Base-by-base conservation (phyloP, 2,113 vertebrate genomes). In the Pipa parva region DNA sequence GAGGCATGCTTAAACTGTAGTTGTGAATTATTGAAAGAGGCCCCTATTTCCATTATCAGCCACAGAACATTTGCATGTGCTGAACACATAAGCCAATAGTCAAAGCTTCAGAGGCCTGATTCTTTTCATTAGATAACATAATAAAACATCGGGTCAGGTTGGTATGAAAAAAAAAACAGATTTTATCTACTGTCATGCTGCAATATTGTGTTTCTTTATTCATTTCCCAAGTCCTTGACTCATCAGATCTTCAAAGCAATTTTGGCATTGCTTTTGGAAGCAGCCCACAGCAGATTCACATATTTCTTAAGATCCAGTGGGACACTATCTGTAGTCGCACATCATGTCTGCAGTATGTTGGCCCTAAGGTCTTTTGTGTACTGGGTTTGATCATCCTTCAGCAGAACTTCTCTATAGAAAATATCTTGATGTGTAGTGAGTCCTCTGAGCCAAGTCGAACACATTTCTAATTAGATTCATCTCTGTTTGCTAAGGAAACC, bases 391-490 rank as follows among this genome's bases (percentile, higher is more conserved):
- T 59, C 45, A 59, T 59, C 24, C 24, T 42, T 68, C 56, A 68
- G 55, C 21, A 21, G 55, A 36, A 13, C 46, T 59, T 18, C 65
- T 36, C 18, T 22, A 58, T 36, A 36, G 8, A 36, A 21, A 46
- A 31, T 28, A 46, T 64, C 63, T 54, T 15, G 49, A 64, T 39
- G 39, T 46, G 37, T 39, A 45, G 27, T 67, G 42, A 18, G 28
- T 58, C 28, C 29, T 60, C 57, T 69, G 29, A 39, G 57, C 33
- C 65, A 60, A 69, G 57, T 52, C 46, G 45, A 45, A 60, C 31
- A 24, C 46, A 58, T 48, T 20, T 22, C 49, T 60, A 69, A 69
- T 69, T 69, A 60, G 45, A 69, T 69, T 60, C 33, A 42, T 60
- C 48, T 69, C 22, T 52, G 45, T 69, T 69, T 60, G 48, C 57